Evolutionary conservation across 1,140 invertebrate species (phyloP).

Genomic region (Scylla paramamosain): DNA sequence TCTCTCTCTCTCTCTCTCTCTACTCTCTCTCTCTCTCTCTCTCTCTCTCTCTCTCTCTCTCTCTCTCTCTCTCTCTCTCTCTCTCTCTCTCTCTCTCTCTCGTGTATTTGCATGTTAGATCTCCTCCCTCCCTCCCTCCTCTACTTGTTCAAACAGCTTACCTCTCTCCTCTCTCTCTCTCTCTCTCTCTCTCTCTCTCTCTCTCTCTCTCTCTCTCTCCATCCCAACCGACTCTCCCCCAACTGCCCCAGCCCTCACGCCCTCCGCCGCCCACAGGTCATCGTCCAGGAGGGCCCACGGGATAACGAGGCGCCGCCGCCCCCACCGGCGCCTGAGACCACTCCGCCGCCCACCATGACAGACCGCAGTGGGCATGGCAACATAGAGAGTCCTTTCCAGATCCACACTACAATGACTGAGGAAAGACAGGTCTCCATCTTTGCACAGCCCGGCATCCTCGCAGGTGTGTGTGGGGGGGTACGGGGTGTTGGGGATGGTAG

Average conservation of each 20-base stretch:
- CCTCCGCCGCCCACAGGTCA: background rate
- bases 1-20: background rate
- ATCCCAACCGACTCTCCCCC: too few species aligned
- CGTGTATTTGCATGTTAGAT: background rate
- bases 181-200: too few species aligned
- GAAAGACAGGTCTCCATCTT: constrained; percentile 94
- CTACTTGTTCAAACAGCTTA: background rate
- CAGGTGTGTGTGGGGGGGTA: constrained; percentile 85
- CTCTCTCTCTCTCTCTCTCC: too few species aligned
- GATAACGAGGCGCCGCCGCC: background rate
- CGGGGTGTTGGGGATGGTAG: background rate
- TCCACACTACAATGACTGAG: constrained; percentile 81
- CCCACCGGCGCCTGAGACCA: background rate
- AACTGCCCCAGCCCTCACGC: background rate
- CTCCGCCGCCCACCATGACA: constrained; percentile 56
- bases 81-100: background rate
- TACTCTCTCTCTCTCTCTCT: background rate
- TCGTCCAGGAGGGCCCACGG: background rate
- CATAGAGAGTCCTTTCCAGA: constrained; percentile 70
- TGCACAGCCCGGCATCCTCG: constrained; percentile 95
- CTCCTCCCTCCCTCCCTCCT: background rate
- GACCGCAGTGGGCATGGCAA: background rate
- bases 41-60: background rate
- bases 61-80: background rate
- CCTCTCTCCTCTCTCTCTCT: background rate